These are phyloP conservation scores for Meghimatium bilineatum DNA, from an alignment of 2,888 invertebrate genomes.

Conservation along the genomic window DNA sequence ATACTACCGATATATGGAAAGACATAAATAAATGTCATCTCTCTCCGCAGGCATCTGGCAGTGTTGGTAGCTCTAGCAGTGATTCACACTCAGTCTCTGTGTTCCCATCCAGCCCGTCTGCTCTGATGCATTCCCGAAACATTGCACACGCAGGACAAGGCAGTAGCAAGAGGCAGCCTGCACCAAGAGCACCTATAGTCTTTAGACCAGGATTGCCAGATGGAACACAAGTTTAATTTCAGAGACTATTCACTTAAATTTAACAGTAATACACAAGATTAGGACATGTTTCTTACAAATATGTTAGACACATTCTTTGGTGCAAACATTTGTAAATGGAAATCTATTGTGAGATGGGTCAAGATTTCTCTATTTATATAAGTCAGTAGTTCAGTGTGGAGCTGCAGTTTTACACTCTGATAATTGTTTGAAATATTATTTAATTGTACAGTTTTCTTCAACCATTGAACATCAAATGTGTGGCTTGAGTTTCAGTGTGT, in stretches of 20 bases:
- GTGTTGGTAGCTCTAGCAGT: slow-evolving; percentile 65
- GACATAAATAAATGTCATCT: background rate
- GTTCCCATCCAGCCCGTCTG: slow-evolving; percentile 48
- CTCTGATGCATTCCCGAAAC: slow-evolving; percentile 38
- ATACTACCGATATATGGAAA: too few relatives aligned
- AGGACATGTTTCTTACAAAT: background rate
- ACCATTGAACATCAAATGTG: too few relatives aligned
- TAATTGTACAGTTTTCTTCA: too few relatives aligned
- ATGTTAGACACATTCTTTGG: background rate
- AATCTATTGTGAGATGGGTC: background rate
- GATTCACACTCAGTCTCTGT: slow-evolving; percentile 54
- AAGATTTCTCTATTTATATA: too few relatives aligned
- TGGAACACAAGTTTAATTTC: slow-evolving; percentile 62
- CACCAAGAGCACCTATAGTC: slow-evolving; percentile 48
- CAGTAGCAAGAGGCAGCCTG: slow-evolving; percentile 35
- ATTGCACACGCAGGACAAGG: slow-evolving; percentile 9
- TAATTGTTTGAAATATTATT: too few relatives aligned
- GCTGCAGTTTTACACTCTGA: too few relatives aligned
- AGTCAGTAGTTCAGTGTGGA: too few relatives aligned
- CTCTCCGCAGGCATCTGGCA: slow-evolving; percentile 66
- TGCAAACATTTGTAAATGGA: background rate
- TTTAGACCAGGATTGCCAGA: slow-evolving; percentile 58
- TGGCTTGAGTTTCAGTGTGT: too few relatives aligned
- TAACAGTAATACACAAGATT: background rate
- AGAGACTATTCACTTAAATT: background rate